Evolutionary conservation across 2,797 vertebrate genomes (phyloP), one percentile per base, ranked within the genome.

Genomic region (Catharus ustulatus): DNA sequence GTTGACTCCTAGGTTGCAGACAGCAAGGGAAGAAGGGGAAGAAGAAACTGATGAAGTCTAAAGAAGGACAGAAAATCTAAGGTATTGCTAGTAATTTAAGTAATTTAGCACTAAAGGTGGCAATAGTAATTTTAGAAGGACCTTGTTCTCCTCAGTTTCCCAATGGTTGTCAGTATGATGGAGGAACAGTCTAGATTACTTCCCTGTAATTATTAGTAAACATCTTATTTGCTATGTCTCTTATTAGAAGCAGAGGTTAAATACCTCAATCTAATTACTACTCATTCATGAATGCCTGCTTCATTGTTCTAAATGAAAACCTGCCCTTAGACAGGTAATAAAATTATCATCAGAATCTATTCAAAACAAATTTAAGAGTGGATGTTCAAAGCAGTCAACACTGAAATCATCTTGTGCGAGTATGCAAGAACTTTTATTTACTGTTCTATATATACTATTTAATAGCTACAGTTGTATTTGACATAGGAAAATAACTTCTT

Each of bases 291-390:
- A 93, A 90, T 71, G 29, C 17, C 74, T 7, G 1, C 18, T 94
- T 90, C 61, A 61, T 89, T 92, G 71, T 94, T 92, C 67, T 87
- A 87, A 93, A 85, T 89, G 22, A 83, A 92, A 87, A 66, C 24
- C 63, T 13, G 22, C 26, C 77, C 30, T 71, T 54, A 58, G 13
- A 75, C 36, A 80, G 9, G 43, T 61, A 95, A 93, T 87, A 92
- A 69, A 74, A 89, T 89, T 57, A 82, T 18, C 38, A 89, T 63
- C 32, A 77, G 15, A 74, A 83, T 84, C 16, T 89, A 75, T 77
- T 80, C 21, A 57, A 64, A 92, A n/a, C 13, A 84, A 87, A 74
- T 43, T 77, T 55, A 67, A 38, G 23, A 49, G 14, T 46, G 34
- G 15, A 43, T 87, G n/a, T 22, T 77, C 49, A 76, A 57, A 66